phyloP scores from a whole-genome alignment of 2,113 vertebrate species.

The Chloropsis cyanopogon region DNA sequence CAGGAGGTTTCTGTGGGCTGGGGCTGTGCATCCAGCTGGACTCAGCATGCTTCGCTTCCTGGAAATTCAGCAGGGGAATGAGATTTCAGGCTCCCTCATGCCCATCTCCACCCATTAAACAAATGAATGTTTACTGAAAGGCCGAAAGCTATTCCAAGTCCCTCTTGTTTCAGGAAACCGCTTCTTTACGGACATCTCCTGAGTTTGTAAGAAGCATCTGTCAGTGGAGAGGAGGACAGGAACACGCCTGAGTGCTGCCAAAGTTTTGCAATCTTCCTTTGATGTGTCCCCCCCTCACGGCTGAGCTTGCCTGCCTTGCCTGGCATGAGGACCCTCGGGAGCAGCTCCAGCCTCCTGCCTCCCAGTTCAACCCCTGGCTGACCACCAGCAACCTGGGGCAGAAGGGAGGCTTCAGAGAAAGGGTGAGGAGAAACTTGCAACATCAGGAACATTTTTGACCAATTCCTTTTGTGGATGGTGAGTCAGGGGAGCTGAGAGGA shows the following conservation, averaged over 20 bases:
- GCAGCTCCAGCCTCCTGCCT: not conserved
- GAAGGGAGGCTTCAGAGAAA: not conserved
- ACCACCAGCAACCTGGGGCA: not conserved
- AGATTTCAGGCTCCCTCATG: not conserved
- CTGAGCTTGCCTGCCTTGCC: not conserved
- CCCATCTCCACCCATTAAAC: constrained; percentile 12
- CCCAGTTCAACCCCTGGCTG: not conserved
- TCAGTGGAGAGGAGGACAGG: not conserved
- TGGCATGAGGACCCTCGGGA: rapidly evolving
- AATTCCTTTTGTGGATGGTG: not conserved
- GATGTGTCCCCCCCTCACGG: no score
- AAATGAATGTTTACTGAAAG: constrained; percentile 40
- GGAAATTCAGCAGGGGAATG: not conserved
- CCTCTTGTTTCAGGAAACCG: constrained; percentile 9
- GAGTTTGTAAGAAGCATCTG: not conserved
- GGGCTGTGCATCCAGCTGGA: not conserved
- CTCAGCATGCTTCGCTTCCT: not conserved
- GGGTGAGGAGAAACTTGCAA: not conserved
- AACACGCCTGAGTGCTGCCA: not conserved
- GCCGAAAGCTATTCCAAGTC: not conserved
- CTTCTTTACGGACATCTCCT: not conserved
- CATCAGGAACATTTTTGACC: not conserved
- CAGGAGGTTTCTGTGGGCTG: not conserved
- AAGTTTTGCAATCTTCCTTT: not conserved
- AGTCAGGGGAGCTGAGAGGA: not conserved